Evolutionary conservation across 2,797 vertebrate genomes (phyloP), one percentile per base, ranked within the genome.

Genomic region (Pangasius sanitwongsei): DNA sequence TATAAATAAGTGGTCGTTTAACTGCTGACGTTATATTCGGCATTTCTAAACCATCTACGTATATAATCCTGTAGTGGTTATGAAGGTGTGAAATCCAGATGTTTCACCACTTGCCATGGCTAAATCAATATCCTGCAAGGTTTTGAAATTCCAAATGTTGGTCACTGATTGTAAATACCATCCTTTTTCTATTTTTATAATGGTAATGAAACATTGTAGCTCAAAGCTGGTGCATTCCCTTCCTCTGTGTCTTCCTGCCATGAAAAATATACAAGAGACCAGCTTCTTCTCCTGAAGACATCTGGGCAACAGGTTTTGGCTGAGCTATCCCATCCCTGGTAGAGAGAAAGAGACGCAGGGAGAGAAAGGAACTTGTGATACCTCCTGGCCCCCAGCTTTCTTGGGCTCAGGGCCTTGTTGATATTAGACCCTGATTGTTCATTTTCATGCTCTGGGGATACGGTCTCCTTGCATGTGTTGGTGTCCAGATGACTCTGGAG

Each of bases 271-370:
- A 94, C 94, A 95, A 89, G 93, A 84, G 87, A 90, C 83, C 81
- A 90, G 86, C 41, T 93, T 96, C 92, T 93, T 94, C 91, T 95
- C 92, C 85, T 89, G 5, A 80, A 92, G 86, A 95, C 96, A 96
- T 96, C 96, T 97, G 96, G 92, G 93, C 90, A 92, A 94, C 96
- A 96, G 95, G 94, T 96, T 96, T 95, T 92, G 74, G 93, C 92
- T 91, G 92, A 94, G 93, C 94, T 95, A 93, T 80, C 91, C 69
- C 53, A 44, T 74, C 69, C n/a, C 48, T 70, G 48, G 48, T 15
- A 37, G 16, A 57, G 65, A 88, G 44, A 67, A 72, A 65, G 48
- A 63, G 50, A 85, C 48, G 63, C 8, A 65, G n/a, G 25, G 44
- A 48, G 41, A 67, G 74, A 53, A 88, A 89, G 90, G 75, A 25